Conservation (phyloP, 2,797 vertebrate genomes). For the Meriones psammophilus region DNA sequence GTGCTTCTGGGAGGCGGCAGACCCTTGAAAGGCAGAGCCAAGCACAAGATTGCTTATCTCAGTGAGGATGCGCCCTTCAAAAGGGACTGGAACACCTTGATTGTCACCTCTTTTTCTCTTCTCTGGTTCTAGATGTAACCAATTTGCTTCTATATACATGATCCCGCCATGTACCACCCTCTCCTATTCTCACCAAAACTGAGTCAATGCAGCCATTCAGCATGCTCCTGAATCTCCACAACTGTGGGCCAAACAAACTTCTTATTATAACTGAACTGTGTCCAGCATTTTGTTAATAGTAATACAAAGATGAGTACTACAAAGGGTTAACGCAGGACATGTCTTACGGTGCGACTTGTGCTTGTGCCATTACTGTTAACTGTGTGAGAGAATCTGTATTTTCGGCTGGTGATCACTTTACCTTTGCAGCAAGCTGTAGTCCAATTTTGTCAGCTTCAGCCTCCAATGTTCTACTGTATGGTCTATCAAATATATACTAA, state of each 20-base stretch:
- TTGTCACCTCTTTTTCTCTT: not conserved
- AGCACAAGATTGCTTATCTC: not conserved
- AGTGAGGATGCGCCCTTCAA: not conserved
- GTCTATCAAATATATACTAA: constrained; percentile 94
- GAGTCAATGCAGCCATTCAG: not conserved
- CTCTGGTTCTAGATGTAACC: not conserved
- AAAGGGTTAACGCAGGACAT: not conserved
- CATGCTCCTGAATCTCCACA: not conserved
- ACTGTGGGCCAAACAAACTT: not conserved
- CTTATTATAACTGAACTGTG: not conserved
- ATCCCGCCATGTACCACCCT: not conserved
- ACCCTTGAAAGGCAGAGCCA: not conserved
- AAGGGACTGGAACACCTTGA: not conserved
- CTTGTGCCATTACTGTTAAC: not conserved
- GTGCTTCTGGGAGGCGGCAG: not conserved
- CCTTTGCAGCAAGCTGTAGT: constrained; percentile 96
- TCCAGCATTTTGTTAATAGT: not conserved
- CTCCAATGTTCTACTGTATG: constrained; percentile 95
- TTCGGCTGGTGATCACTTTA: constrained; percentile 82
- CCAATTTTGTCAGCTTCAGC: constrained; percentile 96
- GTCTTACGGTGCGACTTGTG: not conserved
- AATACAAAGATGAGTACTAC: not conserved
- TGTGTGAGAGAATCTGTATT: not conserved
- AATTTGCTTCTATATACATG: not conserved
- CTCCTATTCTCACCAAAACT: not conserved